Evolutionary conservation across 2,888 invertebrate species (phyloP), one percentile per base, ranked within the genome.

Genomic region (Conops quadrifasciatus): DNA sequence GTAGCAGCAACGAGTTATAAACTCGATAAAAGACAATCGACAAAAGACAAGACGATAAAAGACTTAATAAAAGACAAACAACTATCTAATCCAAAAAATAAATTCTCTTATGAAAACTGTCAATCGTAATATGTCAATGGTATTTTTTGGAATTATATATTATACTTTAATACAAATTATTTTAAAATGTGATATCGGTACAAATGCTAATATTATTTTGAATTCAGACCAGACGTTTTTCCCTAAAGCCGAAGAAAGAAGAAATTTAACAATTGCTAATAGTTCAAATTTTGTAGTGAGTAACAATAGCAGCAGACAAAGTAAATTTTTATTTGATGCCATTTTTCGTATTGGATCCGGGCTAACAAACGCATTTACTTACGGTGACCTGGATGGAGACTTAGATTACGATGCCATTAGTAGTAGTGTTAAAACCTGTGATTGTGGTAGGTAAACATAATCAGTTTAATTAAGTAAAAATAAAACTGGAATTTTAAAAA

Each of bases 261-360:
- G 30, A 16, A 68, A 51, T 51, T 45, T 13, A 15, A 51, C 36
- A 16, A 13, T 43, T 47, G 15, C 24, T 4, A 21, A 62, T 51
- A 30, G 15, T 36, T 21, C 49, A 51, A 24, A 51, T 26, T 28
- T 63, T 47, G 49, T 53, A 5, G 36, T 7, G 5, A 71, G 68
- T 21, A 90, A 89, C 80, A 58, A 58, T 26, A 58, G 16, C 24
- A 88, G 91, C 79, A 88, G 36, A 36, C 36, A 36, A 36, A 89
- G 90, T 75, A 88, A 90, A 82, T 92, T 93, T 83, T 87, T 93
- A 70, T 93, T 93, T 81, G 93, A 93, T 81, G 89, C 91, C 36
- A 87, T 93, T 73, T 91, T 92, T 82, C 91, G 92, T 15, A 86
- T 92, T 75, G 91, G 91, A 79, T 88, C 70, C 76, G 88, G 83